phyloP scores from a whole-genome alignment of 2,888 invertebrate species.

The Deilephila elpenor region DNA sequence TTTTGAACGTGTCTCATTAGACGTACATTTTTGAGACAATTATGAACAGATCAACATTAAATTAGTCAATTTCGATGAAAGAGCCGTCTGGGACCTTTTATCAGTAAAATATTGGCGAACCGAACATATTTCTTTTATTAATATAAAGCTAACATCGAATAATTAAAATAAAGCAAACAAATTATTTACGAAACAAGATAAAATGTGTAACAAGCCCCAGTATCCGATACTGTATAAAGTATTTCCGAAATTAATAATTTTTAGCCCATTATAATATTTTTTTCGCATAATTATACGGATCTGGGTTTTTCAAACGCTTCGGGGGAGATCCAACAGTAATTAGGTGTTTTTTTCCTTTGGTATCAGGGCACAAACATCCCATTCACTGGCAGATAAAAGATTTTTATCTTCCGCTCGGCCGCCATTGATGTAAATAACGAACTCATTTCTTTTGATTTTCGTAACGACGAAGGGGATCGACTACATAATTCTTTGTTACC shows the following conservation, averaged over 20 bases:
- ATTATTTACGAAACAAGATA: constrained; percentile 5
- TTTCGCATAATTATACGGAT: neutral
- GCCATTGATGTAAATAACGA: constrained; percentile 75
- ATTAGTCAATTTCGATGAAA: neutral
- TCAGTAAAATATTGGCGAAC: too few relatives aligned
- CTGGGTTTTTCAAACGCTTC: constrained; percentile 42
- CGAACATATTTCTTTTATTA: neutral
- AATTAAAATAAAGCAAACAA: neutral
- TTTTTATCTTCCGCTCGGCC: constrained; percentile 63
- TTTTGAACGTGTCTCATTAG: constrained; percentile 69
- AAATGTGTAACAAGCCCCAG: neutral
- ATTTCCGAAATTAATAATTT: constrained; percentile 14
- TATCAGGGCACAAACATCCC: constrained; percentile 71
- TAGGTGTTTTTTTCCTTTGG: constrained; percentile 72
- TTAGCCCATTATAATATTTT: neutral
- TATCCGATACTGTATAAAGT: neutral
- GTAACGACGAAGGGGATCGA: constrained; percentile 50
- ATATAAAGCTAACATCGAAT: neutral
- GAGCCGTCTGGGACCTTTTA: neutral
- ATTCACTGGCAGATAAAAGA: constrained; percentile 73
- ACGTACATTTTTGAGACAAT: constrained; percentile 44
- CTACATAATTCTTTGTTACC: constrained; percentile 47
- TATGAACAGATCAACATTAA: constrained; percentile 54
- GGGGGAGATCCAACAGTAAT: constrained; percentile 65
- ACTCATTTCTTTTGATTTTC: constrained; percentile 62